Percentiles rank a stretch among this genome's conserved stretches.
Conservation (phyloP, 2,888 invertebrate species). For the Tridacna crocea region DNA sequence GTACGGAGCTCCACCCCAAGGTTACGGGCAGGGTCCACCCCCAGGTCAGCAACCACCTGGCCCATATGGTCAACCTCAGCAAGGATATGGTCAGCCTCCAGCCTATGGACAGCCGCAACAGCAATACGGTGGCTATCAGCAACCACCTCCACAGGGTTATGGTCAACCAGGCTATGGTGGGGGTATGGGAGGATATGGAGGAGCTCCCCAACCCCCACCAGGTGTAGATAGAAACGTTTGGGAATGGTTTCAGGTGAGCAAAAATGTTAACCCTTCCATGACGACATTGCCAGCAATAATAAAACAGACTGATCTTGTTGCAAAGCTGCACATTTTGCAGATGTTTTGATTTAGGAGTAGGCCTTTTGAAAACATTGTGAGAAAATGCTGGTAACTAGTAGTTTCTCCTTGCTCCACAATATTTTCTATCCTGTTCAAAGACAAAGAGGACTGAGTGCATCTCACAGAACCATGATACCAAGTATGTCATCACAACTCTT, state of each 20-base stretch:
- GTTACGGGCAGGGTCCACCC: constrained; percentile 50
- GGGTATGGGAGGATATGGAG: constrained; percentile 64
- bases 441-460: too few relatives aligned
- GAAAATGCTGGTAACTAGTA: too few relatives aligned
- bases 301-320: too few relatives aligned
- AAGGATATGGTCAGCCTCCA: constrained; percentile 55
- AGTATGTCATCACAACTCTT: too few relatives aligned
- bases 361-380: too few relatives aligned
- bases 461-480: too few relatives aligned
- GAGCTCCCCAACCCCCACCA: constrained; percentile 70
- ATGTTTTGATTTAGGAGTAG: too few relatives aligned
- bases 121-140: constrained; percentile 54
- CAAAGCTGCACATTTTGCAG: too few relatives aligned
- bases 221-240: constrained; percentile 81
- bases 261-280: neutral
- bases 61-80: constrained; percentile 49
- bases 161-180: constrained; percentile 58
- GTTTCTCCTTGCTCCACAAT: too few relatives aligned
- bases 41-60: constrained; percentile 39
- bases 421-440: too few relatives aligned
- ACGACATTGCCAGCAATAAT: too few relatives aligned
- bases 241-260: constrained; percentile 83
- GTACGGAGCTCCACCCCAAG: constrained; percentile 12
- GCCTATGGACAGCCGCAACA: constrained; percentile 55
- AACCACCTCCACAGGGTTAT: constrained; percentile 40